Evolutionary conservation across 2,797 vertebrate genomes (phyloP).

Genomic region (Myotis vivesi): DNA sequence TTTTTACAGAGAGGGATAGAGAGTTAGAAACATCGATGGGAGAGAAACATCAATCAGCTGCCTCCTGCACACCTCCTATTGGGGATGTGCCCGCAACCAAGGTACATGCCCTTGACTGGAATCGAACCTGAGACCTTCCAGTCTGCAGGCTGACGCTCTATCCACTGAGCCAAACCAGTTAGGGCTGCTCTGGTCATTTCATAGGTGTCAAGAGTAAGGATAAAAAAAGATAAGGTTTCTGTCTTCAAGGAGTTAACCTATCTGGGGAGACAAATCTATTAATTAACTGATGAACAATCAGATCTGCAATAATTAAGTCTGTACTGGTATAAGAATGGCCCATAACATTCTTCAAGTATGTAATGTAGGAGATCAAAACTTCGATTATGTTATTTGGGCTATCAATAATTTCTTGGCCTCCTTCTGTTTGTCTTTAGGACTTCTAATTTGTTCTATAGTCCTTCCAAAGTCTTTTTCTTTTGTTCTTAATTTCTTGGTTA

Average conservation of each 20-base stretch:
- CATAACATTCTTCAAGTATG: neutral
- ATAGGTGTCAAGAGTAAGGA: neutral
- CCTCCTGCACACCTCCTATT: too few relatives aligned
- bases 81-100: too few relatives aligned
- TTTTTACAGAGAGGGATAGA: too few relatives aligned
- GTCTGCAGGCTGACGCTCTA: too few relatives aligned
- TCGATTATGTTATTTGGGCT: neutral
- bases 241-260: neutral
- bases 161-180: too few relatives aligned
- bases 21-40: too few relatives aligned
- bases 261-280: neutral
- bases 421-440: neutral
- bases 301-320: neutral
- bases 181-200: neutral
- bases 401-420: neutral
- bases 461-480: neutral
- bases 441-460: neutral
- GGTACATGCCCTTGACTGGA: too few relatives aligned
- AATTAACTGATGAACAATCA: neutral
- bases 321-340: neutral
- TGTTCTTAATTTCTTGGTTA: neutral
- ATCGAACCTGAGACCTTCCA: too few relatives aligned
- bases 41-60: too few relatives aligned
- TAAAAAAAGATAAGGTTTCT: neutral
- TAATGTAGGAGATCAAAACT: neutral